These are phyloP conservation scores for Hipposideros armiger DNA, from an alignment of 2,113 vertebrate species.

Conservation along the genomic window DNA sequence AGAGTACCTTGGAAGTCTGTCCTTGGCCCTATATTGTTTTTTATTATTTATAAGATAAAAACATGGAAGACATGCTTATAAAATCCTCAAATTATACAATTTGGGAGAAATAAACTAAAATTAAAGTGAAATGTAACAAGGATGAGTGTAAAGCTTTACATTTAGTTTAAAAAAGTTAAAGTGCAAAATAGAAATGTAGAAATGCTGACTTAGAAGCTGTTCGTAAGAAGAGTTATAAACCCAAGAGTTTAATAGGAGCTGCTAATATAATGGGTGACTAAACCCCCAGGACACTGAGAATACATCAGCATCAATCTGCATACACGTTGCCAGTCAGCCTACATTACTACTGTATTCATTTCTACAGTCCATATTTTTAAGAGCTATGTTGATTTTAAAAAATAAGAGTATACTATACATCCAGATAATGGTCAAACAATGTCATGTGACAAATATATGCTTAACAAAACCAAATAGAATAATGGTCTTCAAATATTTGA, in stretches of 20 bases:
- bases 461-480: constrained; percentile 26
- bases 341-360: neutral
- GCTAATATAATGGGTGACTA: neutral
- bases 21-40: neutral
- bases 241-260: neutral
- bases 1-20: neutral
- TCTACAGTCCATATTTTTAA: neutral
- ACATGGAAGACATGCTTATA: constrained; percentile 11
- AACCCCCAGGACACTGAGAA: neutral
- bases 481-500: constrained; percentile 49
- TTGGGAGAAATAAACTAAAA: constrained; percentile 52
- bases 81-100: constrained; percentile 17
- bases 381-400: constrained; percentile 2
- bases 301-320: neutral
- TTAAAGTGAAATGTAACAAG: constrained; percentile 48
- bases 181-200: constrained; percentile 2
- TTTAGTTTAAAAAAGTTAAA: constrained; percentile 61
- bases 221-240: neutral
- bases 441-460: neutral
- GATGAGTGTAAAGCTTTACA: constrained; percentile 41
- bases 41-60: neutral
- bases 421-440: neutral
- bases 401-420: neutral
- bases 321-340: neutral
- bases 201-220: neutral